Percentiles rank a stretch among this genome's conserved stretches.
Conservation (phyloP, 2,888 invertebrate species). For the Pristionchus japonicus region DNA sequence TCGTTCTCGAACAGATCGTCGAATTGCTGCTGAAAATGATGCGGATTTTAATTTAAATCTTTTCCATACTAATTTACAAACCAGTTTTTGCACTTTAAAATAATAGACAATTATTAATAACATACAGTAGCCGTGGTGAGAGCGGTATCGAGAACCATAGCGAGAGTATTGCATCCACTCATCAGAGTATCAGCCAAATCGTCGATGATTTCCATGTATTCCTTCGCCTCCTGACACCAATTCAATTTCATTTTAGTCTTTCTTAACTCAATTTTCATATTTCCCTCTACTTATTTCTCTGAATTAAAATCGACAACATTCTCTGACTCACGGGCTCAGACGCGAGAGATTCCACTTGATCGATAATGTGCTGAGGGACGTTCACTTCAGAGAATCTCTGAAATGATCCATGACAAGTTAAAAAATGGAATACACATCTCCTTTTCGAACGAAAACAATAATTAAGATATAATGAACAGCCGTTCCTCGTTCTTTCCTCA, state of each 20-base stretch:
- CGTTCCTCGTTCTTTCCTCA: not conserved
- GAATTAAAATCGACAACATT: not conserved
- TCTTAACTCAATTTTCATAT: not conserved
- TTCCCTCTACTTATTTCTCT: too few species aligned
- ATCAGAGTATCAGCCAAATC: slow-evolving; percentile 7
- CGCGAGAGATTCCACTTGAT: not conserved
- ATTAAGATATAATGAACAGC: too few species aligned
- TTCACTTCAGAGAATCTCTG: slow-evolving; percentile 4
- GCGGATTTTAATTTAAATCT: not conserved
- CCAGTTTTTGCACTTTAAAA: not conserved
- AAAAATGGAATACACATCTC: too few species aligned
- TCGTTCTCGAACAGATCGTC: slow-evolving; percentile 29
- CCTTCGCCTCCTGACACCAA: not conserved
- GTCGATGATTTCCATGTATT: slow-evolving; percentile 5
- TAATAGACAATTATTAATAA: not conserved
- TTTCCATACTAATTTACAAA: not conserved
- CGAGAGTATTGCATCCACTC: slow-evolving; percentile 3
- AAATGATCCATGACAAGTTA: not conserved
- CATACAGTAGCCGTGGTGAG: not conserved
- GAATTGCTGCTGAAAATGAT: not conserved
- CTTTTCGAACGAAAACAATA: not conserved
- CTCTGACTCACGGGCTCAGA: not conserved
- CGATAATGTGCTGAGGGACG: not conserved
- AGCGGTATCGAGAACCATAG: not conserved
- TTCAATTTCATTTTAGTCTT: not conserved